Conservation (phyloP, 2,797 vertebrate genomes). For the Jordanella pulchra region DNA sequence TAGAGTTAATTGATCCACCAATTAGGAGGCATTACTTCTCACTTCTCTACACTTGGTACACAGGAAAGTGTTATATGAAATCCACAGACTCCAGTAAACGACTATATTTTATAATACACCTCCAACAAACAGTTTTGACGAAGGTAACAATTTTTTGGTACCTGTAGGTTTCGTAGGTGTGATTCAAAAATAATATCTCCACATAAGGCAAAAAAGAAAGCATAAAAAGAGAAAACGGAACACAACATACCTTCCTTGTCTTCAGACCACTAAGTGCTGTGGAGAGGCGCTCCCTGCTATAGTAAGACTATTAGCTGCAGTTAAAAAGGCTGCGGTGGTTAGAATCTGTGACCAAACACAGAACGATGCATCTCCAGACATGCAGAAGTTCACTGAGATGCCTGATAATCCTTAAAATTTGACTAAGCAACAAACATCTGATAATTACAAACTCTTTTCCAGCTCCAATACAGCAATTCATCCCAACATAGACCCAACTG, state of each 20-base stretch:
- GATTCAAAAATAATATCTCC: neutral
- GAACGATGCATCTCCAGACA: constrained; percentile 80
- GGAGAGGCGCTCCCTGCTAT: constrained; percentile 97
- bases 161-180: neutral
- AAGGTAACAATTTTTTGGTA: too few relatives aligned
- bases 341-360: constrained; percentile 75
- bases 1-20: neutral
- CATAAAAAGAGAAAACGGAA: neutral
- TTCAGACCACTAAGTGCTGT: constrained; percentile 89
- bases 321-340: constrained; percentile 87
- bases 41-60: too few relatives aligned
- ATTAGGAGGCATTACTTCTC: neutral
- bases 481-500: too few relatives aligned
- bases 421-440: neutral
- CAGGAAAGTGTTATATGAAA: neutral
- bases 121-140: neutral
- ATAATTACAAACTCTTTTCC: neutral
- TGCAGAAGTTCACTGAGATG: constrained; percentile 94
- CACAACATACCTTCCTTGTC: constrained; percentile 59
- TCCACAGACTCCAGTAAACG: neutral
- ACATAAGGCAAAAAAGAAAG: neutral
- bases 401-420: neutral
- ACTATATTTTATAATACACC: neutral
- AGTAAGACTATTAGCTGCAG: constrained; percentile 84
- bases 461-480: neutral